Percentiles rank a stretch among this genome's conserved stretches.
Conservation (phyloP, 2,888 invertebrate species). For the Argyresthia albistria region DNA sequence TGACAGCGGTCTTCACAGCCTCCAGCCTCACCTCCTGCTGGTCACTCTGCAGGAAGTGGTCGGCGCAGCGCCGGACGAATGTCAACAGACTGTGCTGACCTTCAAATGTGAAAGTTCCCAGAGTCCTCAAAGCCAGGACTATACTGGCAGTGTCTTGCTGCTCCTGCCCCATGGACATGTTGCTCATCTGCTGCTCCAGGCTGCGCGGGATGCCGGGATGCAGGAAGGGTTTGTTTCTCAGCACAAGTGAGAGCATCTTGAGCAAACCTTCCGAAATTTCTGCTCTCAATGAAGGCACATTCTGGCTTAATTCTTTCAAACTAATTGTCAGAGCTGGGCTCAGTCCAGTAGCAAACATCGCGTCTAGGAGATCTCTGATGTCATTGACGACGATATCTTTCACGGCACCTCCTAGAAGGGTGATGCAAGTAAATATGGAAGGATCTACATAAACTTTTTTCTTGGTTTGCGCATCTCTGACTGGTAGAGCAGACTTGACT, state of each 20-base stretch:
- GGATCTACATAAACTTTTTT: constrained; percentile 85
- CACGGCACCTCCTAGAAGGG: constrained; percentile 90
- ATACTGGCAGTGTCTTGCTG: constrained; percentile 85
- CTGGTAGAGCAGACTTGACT: constrained; percentile 82
- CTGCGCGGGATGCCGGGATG: constrained; percentile 86
- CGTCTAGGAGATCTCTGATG: constrained; percentile 87
- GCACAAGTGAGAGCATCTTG: constrained; percentile 90
- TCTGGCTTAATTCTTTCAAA: constrained; percentile 89
- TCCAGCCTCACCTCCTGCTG: constrained; percentile 91
- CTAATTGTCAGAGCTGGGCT: constrained; percentile 93
- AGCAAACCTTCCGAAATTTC: constrained; percentile 95
- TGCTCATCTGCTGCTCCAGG: constrained; percentile 62
- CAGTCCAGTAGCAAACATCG: constrained; percentile 93
- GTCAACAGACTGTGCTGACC: constrained; percentile 89
- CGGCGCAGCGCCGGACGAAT: constrained; percentile 93
- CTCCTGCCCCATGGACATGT: constrained; percentile 62
- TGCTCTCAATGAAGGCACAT: constrained; percentile 88
- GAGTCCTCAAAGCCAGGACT: constrained; percentile 91
- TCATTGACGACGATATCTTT: constrained; percentile 83
- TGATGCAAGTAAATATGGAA: constrained; percentile 94
- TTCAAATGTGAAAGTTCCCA: constrained; percentile 93
- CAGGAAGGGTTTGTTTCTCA: constrained; percentile 89
- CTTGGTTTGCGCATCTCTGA: constrained; percentile 83
- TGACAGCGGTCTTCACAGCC: constrained; percentile 94
- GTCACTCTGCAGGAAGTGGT: constrained; percentile 91